Percentiles rank a stretch among this genome's conserved stretches.
Evolutionary conservation across 2,113 vertebrate species (phyloP).

Genomic region (Empidonax traillii): DNA sequence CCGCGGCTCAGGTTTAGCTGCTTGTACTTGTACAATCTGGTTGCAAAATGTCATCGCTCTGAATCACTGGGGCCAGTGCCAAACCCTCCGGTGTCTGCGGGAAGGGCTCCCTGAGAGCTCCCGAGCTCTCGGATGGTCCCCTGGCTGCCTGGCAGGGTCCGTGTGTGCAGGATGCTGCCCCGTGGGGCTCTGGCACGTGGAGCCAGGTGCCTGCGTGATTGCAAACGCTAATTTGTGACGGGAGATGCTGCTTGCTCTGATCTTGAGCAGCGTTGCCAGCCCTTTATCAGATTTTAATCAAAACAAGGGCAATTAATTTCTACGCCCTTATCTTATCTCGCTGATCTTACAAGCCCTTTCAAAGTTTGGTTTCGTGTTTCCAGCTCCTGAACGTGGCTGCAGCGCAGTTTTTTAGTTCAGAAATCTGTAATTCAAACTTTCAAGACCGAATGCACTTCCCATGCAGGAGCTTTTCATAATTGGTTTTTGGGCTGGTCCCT

Average conservation of each 20-base stretch:
- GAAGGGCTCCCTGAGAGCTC: background rate
- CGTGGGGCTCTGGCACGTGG: rapidly evolving
- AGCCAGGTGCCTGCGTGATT: rapidly evolving
- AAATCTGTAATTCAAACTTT: slow-evolving; percentile 41
- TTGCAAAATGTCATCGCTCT: slow-evolving; percentile 45
- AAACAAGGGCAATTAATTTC: slow-evolving; percentile 60
- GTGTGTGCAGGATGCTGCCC: background rate
- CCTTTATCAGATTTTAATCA: slow-evolving; percentile 30
- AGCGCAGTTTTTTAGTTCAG: background rate
- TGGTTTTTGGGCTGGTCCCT: slow-evolving; percentile 69
- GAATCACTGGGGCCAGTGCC: background rate
- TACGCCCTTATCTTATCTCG: slow-evolving; percentile 7
- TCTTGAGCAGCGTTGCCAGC: background rate
- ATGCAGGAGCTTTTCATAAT: slow-evolving; percentile 63
- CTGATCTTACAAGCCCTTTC: slow-evolving; percentile 44
- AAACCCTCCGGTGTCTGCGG: background rate
- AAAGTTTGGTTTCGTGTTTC: slow-evolving; percentile 2
- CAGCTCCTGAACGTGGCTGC: background rate
- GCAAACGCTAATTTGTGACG: background rate
- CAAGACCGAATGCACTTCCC: background rate
- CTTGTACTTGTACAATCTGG: slow-evolving; percentile 38
- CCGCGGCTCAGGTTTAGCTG: background rate
- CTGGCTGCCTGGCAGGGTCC: background rate
- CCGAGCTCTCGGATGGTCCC: background rate
- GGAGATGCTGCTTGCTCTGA: rapidly evolving